phyloP scores from a whole-genome alignment of 2,888 invertebrate species.

The Eremobia ochroleuca region DNA sequence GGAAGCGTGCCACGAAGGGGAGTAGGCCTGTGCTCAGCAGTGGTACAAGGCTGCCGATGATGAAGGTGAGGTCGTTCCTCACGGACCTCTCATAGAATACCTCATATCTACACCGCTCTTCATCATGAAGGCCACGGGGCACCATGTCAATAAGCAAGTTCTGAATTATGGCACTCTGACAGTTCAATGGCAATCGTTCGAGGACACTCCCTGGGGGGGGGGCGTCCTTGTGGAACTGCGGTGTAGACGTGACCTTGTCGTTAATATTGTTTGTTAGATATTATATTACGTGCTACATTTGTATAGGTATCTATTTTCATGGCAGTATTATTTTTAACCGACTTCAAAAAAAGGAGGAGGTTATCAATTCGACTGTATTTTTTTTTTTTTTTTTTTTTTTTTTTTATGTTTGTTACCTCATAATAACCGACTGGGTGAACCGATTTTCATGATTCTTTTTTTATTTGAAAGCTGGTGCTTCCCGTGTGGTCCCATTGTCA shows the following conservation, averaged over 20 bases:
- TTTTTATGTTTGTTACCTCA: too few relatives aligned
- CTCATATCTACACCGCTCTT: background rate
- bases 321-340: background rate
- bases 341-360: too few relatives aligned
- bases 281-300: conserved; percentile 2
- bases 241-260: conserved; percentile 16
- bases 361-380: too few relatives aligned
- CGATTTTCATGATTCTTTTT: too few relatives aligned
- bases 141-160: conserved; percentile 5
- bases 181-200: conserved; percentile 19
- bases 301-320: background rate
- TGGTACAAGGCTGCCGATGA: background rate
- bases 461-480: too few relatives aligned
- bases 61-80: background rate
- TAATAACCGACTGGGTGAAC: too few relatives aligned
- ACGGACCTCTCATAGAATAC: background rate
- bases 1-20: background rate
- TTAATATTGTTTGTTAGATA: conserved; percentile 27
- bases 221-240: conserved; percentile 1
- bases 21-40: background rate
- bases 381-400: too few relatives aligned
- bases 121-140: background rate
- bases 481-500: too few relatives aligned
- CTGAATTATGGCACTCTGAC: conserved; percentile 2
- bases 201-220: background rate